phyloP scores from a whole-genome alignment of 1,140 invertebrate species.

The Littorina saxatilis region DNA sequence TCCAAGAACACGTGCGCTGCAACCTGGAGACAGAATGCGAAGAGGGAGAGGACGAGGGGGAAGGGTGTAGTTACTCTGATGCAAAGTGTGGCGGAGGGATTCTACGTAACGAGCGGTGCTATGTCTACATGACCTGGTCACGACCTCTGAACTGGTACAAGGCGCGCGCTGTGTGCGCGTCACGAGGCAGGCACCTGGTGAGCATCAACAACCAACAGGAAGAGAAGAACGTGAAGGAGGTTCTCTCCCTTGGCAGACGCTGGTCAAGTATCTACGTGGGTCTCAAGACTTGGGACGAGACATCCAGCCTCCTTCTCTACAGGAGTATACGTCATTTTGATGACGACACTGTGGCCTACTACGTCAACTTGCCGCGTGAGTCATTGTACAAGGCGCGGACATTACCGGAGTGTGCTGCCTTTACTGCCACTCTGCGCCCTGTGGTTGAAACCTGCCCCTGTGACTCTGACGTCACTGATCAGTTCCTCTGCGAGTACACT shows the following conservation, averaged over 20 bases:
- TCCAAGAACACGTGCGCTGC: background rate
- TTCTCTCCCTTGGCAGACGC: background rate
- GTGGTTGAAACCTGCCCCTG: background rate
- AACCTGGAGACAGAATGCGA: constrained; percentile 1
- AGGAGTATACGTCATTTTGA: background rate
- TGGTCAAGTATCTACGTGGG: background rate
- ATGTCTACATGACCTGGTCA: background rate
- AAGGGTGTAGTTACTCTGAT: background rate
- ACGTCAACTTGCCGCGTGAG: background rate
- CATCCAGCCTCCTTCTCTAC: background rate
- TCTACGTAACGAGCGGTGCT: background rate
- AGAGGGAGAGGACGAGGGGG: background rate
- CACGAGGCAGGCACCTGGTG: background rate
- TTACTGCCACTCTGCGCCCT: background rate
- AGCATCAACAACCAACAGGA: background rate
- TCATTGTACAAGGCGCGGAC: too few relatives aligned
- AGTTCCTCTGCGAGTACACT: background rate
- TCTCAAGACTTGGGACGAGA: background rate
- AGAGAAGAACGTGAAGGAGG: background rate
- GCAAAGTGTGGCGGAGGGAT: background rate
- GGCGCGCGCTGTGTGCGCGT: background rate
- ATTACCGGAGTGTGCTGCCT: background rate
- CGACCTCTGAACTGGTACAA: background rate
- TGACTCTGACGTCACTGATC: background rate
- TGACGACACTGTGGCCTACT: background rate